Evolutionary conservation across 2,113 vertebrate species (phyloP).

Genomic region (Canis aureus): DNA sequence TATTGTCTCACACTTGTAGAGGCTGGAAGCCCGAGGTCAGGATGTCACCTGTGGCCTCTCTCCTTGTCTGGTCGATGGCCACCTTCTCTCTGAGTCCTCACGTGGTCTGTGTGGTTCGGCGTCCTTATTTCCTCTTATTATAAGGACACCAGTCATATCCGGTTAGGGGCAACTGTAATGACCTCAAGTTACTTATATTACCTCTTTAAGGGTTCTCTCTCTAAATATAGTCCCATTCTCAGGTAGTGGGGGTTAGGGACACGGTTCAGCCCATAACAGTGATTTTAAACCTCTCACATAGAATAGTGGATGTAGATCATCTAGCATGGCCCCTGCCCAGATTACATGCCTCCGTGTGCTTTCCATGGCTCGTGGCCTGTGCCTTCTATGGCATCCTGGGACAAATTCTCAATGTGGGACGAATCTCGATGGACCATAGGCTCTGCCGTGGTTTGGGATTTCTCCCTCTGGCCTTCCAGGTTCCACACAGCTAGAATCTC

Average conservation of each 20-base stretch:
- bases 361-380: too few species aligned
- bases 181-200: neutral
- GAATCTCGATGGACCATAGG: accelerated
- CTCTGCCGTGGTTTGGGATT: too few species aligned
- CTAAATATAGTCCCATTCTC: neutral
- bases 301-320: neutral
- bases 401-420: neutral
- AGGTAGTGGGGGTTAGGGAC: neutral
- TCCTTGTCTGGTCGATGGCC: neutral
- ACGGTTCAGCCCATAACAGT: neutral
- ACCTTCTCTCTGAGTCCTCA: neutral
- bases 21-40: neutral
- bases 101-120: neutral
- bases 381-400: neutral
- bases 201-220: neutral
- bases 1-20: neutral
- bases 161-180: neutral
- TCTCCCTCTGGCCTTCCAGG: neutral
- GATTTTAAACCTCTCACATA: too few species aligned
- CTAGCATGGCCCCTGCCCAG: accelerated
- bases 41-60: neutral
- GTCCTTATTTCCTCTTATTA: neutral
- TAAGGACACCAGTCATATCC: neutral
- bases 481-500: neutral
- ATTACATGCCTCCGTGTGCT: accelerated